Base-by-base conservation (phyloP, 2,113 vertebrate species). In the Thamnophis sirtalis region DNA sequence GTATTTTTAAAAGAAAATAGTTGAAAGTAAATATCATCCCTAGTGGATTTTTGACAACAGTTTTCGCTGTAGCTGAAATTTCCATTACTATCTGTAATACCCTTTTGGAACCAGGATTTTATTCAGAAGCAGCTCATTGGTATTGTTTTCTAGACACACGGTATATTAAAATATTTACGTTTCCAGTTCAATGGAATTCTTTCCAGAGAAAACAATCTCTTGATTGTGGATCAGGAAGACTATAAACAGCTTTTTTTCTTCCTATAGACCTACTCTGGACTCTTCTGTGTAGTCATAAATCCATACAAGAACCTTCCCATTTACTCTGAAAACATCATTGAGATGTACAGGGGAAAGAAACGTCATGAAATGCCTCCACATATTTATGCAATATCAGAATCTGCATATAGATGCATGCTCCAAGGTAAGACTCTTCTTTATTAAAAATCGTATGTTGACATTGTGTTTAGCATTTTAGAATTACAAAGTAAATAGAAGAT, bases 281-380 rank as follows among this genome's bases (percentile, higher is more conserved):
- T 99, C 95, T 99, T 99, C 98, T 99, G 99, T 5, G 99, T 99
- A 93, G 99, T 99, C 93, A 99, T 99, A 96, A 99, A 99, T 92
- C 99, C 99, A 80, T 99, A 99, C 98, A 99, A 99, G 97, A 99
- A 99, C 96, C 98, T 99, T 56, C 99, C 99, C 6, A 99, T 99
- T 95, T 99, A 99, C 94, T 99, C 99, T 0, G 99, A 99, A 94
- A 99, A 99, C 95, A 99, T 99, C 89, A 99, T 99, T 1, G 99
- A 99, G 96, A 99, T 99, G 99, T 99, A 99, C 97, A 96, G 99
- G 91, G 99, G 99, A 87, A 99, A 99, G 97, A 99, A 99, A 93
- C 98, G 99, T 90, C 99, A 99, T 0, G 99, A 99, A 95, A 99
- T 99, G 98, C 99, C 99, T 0, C 99, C 99, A 0, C 99, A 99